Conservation (phyloP, 2,797 vertebrate genomes). For the Otus scops region DNA sequence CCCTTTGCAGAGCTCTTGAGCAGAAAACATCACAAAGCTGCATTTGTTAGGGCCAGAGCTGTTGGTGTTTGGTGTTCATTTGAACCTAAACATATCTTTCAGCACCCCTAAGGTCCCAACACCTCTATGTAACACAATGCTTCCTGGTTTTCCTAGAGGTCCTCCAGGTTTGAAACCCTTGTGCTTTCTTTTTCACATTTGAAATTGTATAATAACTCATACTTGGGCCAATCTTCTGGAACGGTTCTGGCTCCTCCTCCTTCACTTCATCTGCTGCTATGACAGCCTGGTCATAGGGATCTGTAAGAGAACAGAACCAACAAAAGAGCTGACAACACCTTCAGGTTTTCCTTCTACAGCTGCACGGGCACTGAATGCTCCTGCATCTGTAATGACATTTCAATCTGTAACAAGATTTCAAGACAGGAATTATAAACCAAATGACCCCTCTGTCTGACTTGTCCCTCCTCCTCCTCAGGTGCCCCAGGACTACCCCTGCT, state of each 20-base stretch:
- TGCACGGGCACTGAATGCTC: conserved; percentile 25
- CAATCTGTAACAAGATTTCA: neutral
- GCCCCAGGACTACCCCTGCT: neutral
- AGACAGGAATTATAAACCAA: neutral
- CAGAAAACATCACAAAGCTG: neutral
- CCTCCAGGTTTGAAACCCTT: neutral
- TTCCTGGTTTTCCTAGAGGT: neutral
- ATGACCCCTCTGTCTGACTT: neutral
- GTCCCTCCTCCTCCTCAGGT: neutral
- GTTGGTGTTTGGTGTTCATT: neutral
- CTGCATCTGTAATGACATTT: conserved; percentile 5
- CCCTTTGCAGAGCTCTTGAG: neutral
- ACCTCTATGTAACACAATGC: neutral
- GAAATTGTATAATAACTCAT: conserved; percentile 66
- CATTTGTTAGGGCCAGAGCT: neutral
- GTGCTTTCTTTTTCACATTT: neutral
- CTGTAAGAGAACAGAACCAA: conserved; percentile 78
- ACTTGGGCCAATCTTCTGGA: conserved; percentile 99
- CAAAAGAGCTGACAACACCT: conserved; percentile 42
- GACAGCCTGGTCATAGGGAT: conserved; percentile 94
- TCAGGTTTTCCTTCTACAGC: conserved; percentile 15
- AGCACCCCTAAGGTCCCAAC: neutral
- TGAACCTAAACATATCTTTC: neutral
- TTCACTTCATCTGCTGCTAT: conserved; percentile 92
- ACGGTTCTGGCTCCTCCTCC: conserved; percentile 93